Base-by-base conservation (phyloP, 2,888 invertebrate species). In the Strigamia crassipes region DNA sequence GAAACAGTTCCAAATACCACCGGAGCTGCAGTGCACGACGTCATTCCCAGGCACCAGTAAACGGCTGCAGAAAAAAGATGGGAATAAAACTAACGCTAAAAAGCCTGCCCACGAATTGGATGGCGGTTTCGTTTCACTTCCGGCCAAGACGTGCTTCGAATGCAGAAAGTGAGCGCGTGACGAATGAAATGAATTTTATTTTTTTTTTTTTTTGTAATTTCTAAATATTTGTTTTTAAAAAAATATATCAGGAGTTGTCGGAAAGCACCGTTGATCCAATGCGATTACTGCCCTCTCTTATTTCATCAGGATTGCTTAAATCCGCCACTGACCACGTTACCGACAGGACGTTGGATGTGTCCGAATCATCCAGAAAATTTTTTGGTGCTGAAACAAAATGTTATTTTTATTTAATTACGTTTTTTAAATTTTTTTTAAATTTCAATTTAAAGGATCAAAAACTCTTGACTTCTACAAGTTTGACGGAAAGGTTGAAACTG, bases 321-420 rank as follows among this genome's bases (percentile, higher is more conserved):
- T 87, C 97, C 98, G 0, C 98, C 98, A 0, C 89, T 99, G 82
- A 94, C 96, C 0, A 92, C 94, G 0, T 90, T 95, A 83, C 98
- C 98, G 0, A 92, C 93, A 2, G 95, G 94, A 0, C 91, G 94
- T 38, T 99, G 98, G 98, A 97, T 98, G 96, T 99, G 99, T 87
- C 98, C 98, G 0, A 95, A 96, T 88, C 99, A 99, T 88, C 93
- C 94, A 0, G 96, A 99, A 88, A 95, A 96, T 85, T 93, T 93
- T 84, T 41, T 83, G 77, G 83, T 83, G 5, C 5, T 23, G 3
- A 73, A 31, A 73, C 1, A 12, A 2, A 4, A 27, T 27, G 6
- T 80, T 21, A 38, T 31, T 78, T 12, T 23, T 27, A n/a, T 81
- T 81, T 8, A 27, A 12, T 15, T 13, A 4, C 12, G 31, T 8